These are phyloP conservation scores for Coryphaenoides rupestris DNA, from an alignment of 2,113 vertebrate species.

Conservation along the genomic window DNA sequence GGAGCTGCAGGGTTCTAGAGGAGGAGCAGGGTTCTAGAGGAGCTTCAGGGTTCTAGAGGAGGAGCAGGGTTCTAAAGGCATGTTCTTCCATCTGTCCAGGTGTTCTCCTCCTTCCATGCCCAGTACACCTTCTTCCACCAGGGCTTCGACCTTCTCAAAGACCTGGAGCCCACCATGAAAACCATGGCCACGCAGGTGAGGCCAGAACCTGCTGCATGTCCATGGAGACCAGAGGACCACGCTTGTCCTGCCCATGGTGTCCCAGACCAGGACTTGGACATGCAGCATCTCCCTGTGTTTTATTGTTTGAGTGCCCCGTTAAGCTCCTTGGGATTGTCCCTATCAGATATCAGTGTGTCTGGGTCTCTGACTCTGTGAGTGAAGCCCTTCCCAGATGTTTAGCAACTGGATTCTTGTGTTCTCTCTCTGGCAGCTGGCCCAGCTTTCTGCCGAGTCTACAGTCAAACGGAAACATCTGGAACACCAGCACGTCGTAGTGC, in stretches of 20 bases:
- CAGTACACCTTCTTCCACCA: constrained; percentile 80
- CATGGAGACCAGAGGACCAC: no score
- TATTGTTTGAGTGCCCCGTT: no score
- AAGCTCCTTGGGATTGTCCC: background rate
- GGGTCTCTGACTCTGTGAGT: background rate
- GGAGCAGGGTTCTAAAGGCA: no score
- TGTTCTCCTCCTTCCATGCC: constrained; percentile 76
- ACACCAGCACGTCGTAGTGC: constrained; percentile 69
- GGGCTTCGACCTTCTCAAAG: constrained; percentile 72
- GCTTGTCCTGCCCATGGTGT: no score
- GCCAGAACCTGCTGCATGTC: background rate
- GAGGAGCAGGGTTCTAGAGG: no score
- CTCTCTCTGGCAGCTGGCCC: constrained; percentile 54
- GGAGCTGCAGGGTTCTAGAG: no score
- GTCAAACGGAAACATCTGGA: constrained; percentile 69
- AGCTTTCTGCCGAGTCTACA: constrained; percentile 52
- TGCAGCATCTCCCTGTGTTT: no score
- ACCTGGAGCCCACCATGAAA: constrained; percentile 73
- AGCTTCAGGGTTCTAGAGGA: no score
- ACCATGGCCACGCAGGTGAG: constrained; percentile 67
- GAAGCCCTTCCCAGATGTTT: no score
- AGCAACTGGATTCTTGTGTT: background rate
- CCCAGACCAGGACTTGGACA: no score
- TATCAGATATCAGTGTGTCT: background rate
- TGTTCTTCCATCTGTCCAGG: constrained; percentile 37